phyloP scores from a whole-genome alignment of 2,888 invertebrate species.

The Thymelicus sylvestris region DNA sequence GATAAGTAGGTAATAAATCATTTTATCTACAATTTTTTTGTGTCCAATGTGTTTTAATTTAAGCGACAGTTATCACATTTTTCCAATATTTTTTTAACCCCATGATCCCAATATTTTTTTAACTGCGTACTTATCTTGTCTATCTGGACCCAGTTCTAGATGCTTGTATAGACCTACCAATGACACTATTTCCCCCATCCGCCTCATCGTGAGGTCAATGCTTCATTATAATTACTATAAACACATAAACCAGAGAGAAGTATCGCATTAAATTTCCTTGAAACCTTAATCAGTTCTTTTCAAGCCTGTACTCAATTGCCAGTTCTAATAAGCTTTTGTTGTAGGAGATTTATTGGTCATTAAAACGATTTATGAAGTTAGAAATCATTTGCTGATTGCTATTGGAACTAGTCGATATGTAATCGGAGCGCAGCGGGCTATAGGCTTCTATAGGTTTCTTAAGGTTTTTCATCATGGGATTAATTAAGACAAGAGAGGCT shows the following conservation, averaged over 20 bases:
- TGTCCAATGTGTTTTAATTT: not conserved
- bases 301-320: conserved; percentile 28
- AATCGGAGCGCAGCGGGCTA: conserved; percentile 51
- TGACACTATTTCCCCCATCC: too few species aligned
- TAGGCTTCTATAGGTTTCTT: not conserved
- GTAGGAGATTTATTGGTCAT: conserved; percentile 56
- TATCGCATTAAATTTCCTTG: conserved; percentile 9
- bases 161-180: too few species aligned
- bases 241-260: too few species aligned
- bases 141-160: too few species aligned
- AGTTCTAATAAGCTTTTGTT: conserved; percentile 53
- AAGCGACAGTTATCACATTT: too few species aligned
- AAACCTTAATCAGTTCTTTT: conserved; percentile 22
- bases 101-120: too few species aligned
- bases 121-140: too few species aligned
- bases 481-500: too few species aligned
- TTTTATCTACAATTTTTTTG: not conserved
- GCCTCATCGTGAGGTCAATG: too few species aligned
- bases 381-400: conserved; percentile 50
- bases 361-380: conserved; percentile 58
- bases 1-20: not conserved
- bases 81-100: too few species aligned
- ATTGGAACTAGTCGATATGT: conserved; percentile 51
- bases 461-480: too few species aligned
- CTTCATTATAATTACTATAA: too few species aligned